Evolutionary conservation across 1,140 invertebrate genomes (phyloP), one percentile per base, ranked within the genome.

Genomic region (Bicyclus anynana): DNA sequence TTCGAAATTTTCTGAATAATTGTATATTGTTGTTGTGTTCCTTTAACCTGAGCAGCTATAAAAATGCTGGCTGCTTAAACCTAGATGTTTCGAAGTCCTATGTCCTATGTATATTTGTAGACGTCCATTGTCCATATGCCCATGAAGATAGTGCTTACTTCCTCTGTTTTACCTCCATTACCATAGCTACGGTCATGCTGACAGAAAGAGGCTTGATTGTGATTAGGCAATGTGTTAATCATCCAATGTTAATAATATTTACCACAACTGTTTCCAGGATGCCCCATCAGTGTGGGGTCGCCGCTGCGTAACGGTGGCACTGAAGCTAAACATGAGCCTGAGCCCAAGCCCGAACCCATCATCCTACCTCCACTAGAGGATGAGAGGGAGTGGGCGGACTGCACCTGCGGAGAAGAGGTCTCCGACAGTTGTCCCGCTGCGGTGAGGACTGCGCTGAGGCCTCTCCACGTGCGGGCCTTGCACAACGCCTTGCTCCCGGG

Each of bases 231-330:
- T 10, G 1, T 18, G 3, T 17, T 10, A 14, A 3, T 6, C 12
- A 5, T 10, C 4, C 4, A 10, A 17, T 40, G 17, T 40, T 17
- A 40, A 40, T 29, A 61, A 64, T 35, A n/a, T 54, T 9, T 53
- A 40, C 10, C 58, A 20, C n/a, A 14, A 53, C 42, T 68, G 37
- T 40, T 33, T 68, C 10, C 72, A 80, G 77, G 64, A 38, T 53
- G 51, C 48, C 63, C 69, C 2, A 50, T 79, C 2, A 77, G 70
- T 29, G 69, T 69, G 64, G 75, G 77, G 0, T 82, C 84, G 0
- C 84, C 84, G 5, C 65, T 87, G 2, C 79, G 80, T 9, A 87
- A 87, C 66, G 84, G 84, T n/a, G 64, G 62, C 60, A 67, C 64
- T 50, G 62, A 65, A 48, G 21, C 67, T 3, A 64, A 56, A 29